Evolutionary conservation across 2,113 vertebrate genomes (phyloP), one percentile per base, ranked within the genome.

Genomic region (Apteryx mantelli): DNA sequence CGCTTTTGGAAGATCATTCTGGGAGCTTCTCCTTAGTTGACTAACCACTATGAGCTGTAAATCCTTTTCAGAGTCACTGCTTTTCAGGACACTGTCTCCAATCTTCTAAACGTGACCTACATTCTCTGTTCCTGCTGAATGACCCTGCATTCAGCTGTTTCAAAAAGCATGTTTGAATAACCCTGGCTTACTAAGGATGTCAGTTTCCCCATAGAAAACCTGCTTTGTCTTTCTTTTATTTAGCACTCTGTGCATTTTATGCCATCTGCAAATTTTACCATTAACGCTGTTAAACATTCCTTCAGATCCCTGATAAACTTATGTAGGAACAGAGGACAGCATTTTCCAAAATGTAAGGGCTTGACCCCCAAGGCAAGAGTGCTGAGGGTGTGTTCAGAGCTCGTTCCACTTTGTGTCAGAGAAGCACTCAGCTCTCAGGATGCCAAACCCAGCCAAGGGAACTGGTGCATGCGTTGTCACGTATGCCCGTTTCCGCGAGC

Each of bases 91-190:
- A 94, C 61, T 70, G 91, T 92, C 94, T 87, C 86, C 70, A 93
- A 74, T 82, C 95, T 92, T 95, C 94, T 66, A 93, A 95, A 96
- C 2, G 11, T 95, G 96, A 96, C 96, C 97, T 97, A 97, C 95
- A 97, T 97, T 97, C 96, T 91, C 91, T 91, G 94, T 97, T 97
- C 89, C 83, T 95, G 77, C 38, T 95, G 95, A 95, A 90, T 95
- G 95, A 97, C 94, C 96, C 95, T 96, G 86, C 80, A 92, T 96
- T 94, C 92, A 93, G 80, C 92, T 79, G 65, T 91, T 88, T 93
- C 86, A 89, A 95, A 96, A 92, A 94, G 77, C 92, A 75, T 0
- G 75, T 97, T 94, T 93, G 86, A 71, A 81, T 88, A 86, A 80
- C 81, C 82, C 52, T 32, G n/a, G 53, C 75, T 93, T 75, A 38